Conservation (phyloP, 2,113 vertebrate genomes). For the Periophthalmus modestus region DNA sequence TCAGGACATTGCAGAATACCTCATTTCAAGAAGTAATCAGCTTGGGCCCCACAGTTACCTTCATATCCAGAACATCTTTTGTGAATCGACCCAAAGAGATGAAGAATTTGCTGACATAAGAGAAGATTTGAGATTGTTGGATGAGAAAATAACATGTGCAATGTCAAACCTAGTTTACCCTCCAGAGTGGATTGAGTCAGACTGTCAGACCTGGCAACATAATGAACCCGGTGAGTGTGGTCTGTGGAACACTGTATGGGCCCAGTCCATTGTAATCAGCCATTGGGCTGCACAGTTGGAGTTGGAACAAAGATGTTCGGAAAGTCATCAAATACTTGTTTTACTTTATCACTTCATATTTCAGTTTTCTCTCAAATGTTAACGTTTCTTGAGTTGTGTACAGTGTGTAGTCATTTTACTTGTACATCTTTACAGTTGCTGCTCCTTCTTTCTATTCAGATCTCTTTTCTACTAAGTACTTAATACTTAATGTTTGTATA, state of each 20-base stretch:
- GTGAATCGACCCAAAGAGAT: background rate
- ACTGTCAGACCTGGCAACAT: constrained; percentile 60
- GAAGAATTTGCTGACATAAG: constrained; percentile 12
- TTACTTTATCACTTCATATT: too few species aligned
- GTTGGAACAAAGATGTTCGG: too few species aligned
- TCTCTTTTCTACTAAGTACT: background rate
- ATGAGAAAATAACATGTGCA: constrained; percentile 76
- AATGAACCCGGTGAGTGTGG: constrained; percentile 17
- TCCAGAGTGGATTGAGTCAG: constrained; percentile 76
- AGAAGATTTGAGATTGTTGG: constrained; percentile 67
- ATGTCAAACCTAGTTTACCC: constrained; percentile 80
- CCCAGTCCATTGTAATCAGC: background rate
- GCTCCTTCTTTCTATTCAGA: background rate
- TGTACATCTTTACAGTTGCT: background rate
- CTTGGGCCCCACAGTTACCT: constrained; percentile 73
- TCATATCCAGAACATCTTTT: constrained; percentile 77
- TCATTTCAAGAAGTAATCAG: constrained; percentile 66
- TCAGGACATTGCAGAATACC: constrained; percentile 78
- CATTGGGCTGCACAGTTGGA: too few species aligned
- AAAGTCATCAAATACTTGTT: too few species aligned
- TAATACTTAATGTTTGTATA: background rate
- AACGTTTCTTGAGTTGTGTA: too few species aligned
- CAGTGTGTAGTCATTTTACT: too few species aligned
- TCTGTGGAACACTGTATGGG: constrained; percentile 1
- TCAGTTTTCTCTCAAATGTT: too few species aligned